Conservation (phyloP, 2,888 invertebrate genomes). For the Cephus runcator region DNA sequence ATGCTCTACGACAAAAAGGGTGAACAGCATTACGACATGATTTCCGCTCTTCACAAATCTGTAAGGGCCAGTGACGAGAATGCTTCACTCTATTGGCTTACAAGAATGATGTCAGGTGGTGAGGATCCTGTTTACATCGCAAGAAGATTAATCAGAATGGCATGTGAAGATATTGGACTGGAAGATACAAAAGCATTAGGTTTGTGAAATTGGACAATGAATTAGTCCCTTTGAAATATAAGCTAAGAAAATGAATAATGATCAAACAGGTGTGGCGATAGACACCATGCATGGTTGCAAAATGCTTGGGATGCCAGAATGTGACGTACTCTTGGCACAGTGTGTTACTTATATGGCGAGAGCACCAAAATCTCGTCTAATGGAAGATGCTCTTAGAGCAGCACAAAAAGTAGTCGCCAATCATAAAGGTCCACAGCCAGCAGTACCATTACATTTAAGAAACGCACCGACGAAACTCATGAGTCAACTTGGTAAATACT, state of each 20-base stretch:
- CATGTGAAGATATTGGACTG: constrained; percentile 83
- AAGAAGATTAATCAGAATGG: constrained; percentile 77
- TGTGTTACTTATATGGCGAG: constrained; percentile 81
- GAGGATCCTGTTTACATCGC: constrained; percentile 85
- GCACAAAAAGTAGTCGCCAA: constrained; percentile 73
- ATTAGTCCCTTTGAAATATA: neutral
- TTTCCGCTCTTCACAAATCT: constrained; percentile 86
- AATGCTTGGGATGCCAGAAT: constrained; percentile 84
- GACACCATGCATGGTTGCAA: constrained; percentile 83
- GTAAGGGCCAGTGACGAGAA: constrained; percentile 83
- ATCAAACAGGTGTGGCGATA: constrained; percentile 73
- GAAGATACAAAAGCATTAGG: constrained; percentile 62
- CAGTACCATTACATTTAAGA: constrained; percentile 81
- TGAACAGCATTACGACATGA: constrained; percentile 85
- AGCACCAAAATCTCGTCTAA: constrained; percentile 75
- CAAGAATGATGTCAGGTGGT: constrained; percentile 81
- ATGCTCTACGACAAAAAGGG: constrained; percentile 82
- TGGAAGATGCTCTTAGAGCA: constrained; percentile 70
- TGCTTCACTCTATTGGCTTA: constrained; percentile 85
- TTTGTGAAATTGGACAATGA: constrained; percentile 24
- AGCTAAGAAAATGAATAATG: neutral
- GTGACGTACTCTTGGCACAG: constrained; percentile 81
- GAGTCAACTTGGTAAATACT: constrained; percentile 74
- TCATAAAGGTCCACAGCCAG: constrained; percentile 76
- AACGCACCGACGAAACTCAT: constrained; percentile 83